Conservation (phyloP, 2,797 vertebrate species). For the Sebastolobus altivelis region DNA sequence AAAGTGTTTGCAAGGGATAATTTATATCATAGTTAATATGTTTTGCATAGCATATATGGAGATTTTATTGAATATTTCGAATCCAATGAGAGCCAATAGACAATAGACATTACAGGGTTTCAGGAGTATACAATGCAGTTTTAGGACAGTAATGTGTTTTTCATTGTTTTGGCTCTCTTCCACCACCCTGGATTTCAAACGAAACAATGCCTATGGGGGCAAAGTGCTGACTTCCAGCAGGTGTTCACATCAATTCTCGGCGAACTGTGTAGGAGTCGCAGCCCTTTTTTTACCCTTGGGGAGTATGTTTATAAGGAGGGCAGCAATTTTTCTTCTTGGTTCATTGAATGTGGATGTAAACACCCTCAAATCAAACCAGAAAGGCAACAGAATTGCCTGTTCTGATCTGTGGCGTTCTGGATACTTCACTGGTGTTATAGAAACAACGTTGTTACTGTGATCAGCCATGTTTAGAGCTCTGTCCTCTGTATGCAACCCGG, state of each 20-base stretch:
- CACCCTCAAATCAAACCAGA: constrained; percentile 34
- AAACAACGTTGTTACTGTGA: not conserved
- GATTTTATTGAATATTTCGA: not conserved
- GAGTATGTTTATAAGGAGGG: constrained; percentile 14
- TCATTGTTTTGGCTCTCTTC: constrained; percentile 10
- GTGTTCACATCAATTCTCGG: constrained; percentile 27
- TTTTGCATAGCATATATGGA: not conserved
- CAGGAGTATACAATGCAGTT: not conserved
- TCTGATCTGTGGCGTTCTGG: not conserved
- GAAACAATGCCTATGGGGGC: constrained; percentile 24
- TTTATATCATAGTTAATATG: not conserved
- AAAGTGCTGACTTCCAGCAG: constrained; percentile 40
- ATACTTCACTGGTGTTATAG: not conserved
- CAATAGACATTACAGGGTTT: not conserved
- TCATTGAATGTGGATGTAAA: constrained; percentile 39
- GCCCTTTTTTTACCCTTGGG: constrained; percentile 8
- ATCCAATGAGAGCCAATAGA: not conserved
- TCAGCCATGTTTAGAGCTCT: constrained; percentile 8
- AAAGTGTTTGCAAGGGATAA: not conserved
- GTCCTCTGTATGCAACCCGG: not conserved
- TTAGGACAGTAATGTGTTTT: not conserved
- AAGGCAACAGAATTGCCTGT: constrained; percentile 29
- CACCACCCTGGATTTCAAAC: constrained; percentile 1
- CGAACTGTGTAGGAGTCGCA: constrained; percentile 6
- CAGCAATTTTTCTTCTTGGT: constrained; percentile 20